A percentile compares a stretch with the other conserved stretches of the same genome.
Evolutionary conservation across 2,888 invertebrate genomes (phyloP).

Genomic region (Athripsodes cinereus): DNA sequence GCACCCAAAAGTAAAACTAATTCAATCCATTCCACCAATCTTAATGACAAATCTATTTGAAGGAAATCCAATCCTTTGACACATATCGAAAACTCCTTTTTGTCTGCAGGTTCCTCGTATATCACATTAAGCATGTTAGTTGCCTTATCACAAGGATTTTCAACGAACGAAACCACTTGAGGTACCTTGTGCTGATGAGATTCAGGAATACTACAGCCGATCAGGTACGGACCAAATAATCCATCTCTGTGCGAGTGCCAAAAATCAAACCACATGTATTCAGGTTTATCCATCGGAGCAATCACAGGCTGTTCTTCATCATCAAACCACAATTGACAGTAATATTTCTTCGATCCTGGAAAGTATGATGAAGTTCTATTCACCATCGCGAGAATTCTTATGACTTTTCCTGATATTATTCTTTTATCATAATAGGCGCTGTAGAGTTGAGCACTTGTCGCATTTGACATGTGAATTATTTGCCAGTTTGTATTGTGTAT

Average conservation of each 20-base stretch:
- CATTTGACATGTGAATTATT: not conserved
- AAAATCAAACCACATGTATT: constrained; percentile 88
- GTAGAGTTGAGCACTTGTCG: constrained; percentile 3
- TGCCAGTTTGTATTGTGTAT: constrained; percentile 13
- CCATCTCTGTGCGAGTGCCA: constrained; percentile 91
- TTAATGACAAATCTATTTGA: constrained; percentile 82
- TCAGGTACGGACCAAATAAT: constrained; percentile 83
- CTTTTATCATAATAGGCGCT: constrained; percentile 58
- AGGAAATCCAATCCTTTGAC: constrained; percentile 91
- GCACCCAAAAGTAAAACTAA: constrained; percentile 78
- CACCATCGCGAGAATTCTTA: constrained; percentile 82
- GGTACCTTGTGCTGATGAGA: constrained; percentile 67
- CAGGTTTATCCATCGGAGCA: constrained; percentile 79
- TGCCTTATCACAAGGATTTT: constrained; percentile 76
- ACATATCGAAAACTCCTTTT: constrained; percentile 83
- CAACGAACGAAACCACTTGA: constrained; percentile 79
- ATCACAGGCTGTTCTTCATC: constrained; percentile 74
- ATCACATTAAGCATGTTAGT: constrained; percentile 79
- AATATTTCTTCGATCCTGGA: constrained; percentile 57
- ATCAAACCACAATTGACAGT: constrained; percentile 87
- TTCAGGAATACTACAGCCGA: constrained; percentile 81
- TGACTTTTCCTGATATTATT: constrained; percentile 52
- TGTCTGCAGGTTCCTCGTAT: constrained; percentile 67
- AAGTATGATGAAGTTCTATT: constrained; percentile 85
- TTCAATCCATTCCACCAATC: constrained; percentile 92